A percentile compares a stretch with the other conserved stretches of the same genome.
Conservation (phyloP, 2,888 invertebrate genomes). For the Lepidochrysops patricia region DNA sequence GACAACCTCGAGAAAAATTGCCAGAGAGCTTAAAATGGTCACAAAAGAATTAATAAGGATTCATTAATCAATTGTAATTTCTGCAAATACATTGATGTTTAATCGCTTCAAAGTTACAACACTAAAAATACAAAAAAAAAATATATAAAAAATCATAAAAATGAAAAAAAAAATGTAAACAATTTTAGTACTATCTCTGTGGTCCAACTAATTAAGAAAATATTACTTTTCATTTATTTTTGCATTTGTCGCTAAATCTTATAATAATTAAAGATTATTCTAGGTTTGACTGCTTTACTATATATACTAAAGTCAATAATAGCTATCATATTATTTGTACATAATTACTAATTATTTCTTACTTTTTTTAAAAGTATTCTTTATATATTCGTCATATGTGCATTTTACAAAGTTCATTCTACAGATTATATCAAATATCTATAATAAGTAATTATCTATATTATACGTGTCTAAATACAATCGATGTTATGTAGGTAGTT, state of each 20-base stretch:
- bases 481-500: not conserved
- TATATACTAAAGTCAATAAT: too few relatives aligned
- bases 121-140: constrained; percentile 17
- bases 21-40: constrained; percentile 31
- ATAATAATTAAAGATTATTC: too few relatives aligned
- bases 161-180: constrained; percentile 17
- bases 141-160: not conserved
- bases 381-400: too few relatives aligned
- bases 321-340: too few relatives aligned
- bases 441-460: too few relatives aligned
- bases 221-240: constrained; percentile 21
- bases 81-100: constrained; percentile 15
- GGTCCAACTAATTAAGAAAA: constrained; percentile 44
- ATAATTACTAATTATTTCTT: too few relatives aligned
- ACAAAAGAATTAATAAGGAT: not conserved
- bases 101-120: constrained; percentile 15
- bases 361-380: too few relatives aligned
- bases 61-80: constrained; percentile 12
- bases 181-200: constrained; percentile 33
- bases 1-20: constrained; percentile 43
- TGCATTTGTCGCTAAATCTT: not conserved
- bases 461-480: too few relatives aligned
- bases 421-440: too few relatives aligned
- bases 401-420: too few relatives aligned
- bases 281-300: not conserved